Evolutionary conservation across 1,140 invertebrate genomes (phyloP), one percentile per base, ranked within the genome.

Genomic region (Leptonema lineaticorne): DNA sequence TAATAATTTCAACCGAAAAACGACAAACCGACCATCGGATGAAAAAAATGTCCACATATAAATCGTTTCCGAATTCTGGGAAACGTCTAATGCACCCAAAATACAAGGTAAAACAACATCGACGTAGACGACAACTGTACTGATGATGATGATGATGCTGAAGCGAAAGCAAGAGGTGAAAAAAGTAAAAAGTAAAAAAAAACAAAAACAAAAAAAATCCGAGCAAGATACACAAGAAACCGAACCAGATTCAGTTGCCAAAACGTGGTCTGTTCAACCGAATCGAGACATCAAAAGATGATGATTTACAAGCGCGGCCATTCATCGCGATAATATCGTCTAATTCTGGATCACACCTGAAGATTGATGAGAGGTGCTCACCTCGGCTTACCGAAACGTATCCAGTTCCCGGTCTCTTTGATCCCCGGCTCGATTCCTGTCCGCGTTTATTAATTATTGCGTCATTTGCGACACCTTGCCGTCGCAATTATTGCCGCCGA

Each of bases 361-460:
- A 62, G 58, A 62, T 62, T 62, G 28, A 48, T 64, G 62, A 27
- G 29, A 26, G 1, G 24, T 33, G 20, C 45, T 64, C 41, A 45
- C 59, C 59, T 62, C n/a, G n/a, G n/a, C n/a, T n/a, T 16, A 48
- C 37, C 58, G 7, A 28, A 16, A 58, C 16, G 27, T 11, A 7
- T 30, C 26, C 26, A 50, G 37, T n/a, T n/a, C n/a, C n/a, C n/a
- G 20, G 65, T 22, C 37, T 18, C 65, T 67, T 67, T 67, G 65
- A 67, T 67, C 53, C 33, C 41, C 30, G 16, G 14, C 11, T 41
- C 20, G 41, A 27, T 9, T 20, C 28, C 3, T n/a, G 30, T 14
- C 50, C 9, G 46, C 18, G 22, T 16, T 27, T 58, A 67, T 67
- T 67, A 67, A 67, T 67, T 67, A 58, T 56, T 56, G 41, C 62